Conservation (phyloP, 2,888 invertebrate species). For the Actias luna region DNA sequence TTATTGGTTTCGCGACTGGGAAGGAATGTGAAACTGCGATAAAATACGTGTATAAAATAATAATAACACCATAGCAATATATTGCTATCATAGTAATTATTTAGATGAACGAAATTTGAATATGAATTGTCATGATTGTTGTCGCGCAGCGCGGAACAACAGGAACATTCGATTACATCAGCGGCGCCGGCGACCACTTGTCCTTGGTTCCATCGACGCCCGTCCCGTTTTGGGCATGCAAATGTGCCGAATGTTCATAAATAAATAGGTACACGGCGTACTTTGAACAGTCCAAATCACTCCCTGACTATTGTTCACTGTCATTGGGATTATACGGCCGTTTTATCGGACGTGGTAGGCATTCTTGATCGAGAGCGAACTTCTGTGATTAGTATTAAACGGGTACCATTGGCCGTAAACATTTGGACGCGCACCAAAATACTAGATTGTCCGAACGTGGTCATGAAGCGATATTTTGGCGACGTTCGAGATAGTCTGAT, state of each 20-base stretch:
- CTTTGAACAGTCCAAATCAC: slow-evolving; percentile 65
- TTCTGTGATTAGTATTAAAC: slow-evolving; percentile 53
- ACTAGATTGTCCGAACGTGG: slow-evolving; percentile 9
- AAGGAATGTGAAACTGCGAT: background rate
- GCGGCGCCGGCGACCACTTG: slow-evolving; percentile 52
- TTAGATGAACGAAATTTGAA: slow-evolving; percentile 61
- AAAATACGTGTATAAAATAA: slow-evolving; percentile 8
- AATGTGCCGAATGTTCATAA: slow-evolving; percentile 67
- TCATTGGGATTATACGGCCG: slow-evolving; percentile 69
- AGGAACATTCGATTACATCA: slow-evolving; percentile 68
- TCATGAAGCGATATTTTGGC: slow-evolving; percentile 9
- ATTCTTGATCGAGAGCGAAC: slow-evolving; percentile 64
- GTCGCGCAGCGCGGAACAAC: slow-evolving; percentile 39
- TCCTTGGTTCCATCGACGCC: slow-evolving; percentile 48
- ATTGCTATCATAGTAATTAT: slow-evolving; percentile 59
- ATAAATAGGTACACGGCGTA: slow-evolving; percentile 50
- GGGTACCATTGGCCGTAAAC: slow-evolving; percentile 47
- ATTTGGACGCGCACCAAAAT: slow-evolving; percentile 28
- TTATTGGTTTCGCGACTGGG: background rate
- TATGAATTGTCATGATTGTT: slow-evolving; percentile 57
- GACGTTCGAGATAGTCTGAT: slow-evolving; percentile 1
- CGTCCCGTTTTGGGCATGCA: slow-evolving; percentile 68
- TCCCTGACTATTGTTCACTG: slow-evolving; percentile 71
- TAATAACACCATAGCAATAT: slow-evolving; percentile 36
- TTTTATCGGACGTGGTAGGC: slow-evolving; percentile 59